Evolutionary conservation across 1,140 invertebrate species (phyloP).

Genomic region (Diabrotica virgifera): DNA sequence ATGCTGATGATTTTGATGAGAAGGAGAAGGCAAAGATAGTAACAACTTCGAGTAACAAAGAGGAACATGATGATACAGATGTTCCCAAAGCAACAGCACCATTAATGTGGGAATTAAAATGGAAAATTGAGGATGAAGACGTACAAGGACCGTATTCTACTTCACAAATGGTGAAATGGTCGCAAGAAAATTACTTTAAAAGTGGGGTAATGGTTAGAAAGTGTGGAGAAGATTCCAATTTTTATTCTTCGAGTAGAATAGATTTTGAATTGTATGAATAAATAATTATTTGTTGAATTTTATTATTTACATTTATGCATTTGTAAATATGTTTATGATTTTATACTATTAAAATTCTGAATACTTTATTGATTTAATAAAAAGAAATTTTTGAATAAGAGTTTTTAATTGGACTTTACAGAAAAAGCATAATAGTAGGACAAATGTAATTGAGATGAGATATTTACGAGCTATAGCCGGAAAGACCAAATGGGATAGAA

Average conservation of each 20-base stretch:
- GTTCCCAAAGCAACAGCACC: slow-evolving; percentile 41
- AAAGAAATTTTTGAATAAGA: neutral
- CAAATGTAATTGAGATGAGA: too few species aligned
- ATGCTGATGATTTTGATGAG: slow-evolving; percentile 85
- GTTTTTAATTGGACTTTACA: too few species aligned
- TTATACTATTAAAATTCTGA: too few species aligned
- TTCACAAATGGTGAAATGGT: slow-evolving; percentile 85
- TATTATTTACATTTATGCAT: neutral
- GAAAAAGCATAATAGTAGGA: too few species aligned
- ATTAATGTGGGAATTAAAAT: slow-evolving; percentile 89
- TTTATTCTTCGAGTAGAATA: slow-evolving; percentile 85
- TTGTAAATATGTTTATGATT: neutral
- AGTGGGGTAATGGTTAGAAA: slow-evolving; percentile 81
- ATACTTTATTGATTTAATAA: too few species aligned
- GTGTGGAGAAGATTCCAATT: slow-evolving; percentile 66
- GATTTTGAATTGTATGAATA: slow-evolving; percentile 85
- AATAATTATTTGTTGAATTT: slow-evolving; percentile 1
- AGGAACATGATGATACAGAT: slow-evolving; percentile 31
- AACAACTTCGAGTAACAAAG: slow-evolving; percentile 31
- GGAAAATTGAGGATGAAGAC: slow-evolving; percentile 74
- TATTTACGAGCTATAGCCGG: too few species aligned
- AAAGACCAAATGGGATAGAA: too few species aligned
- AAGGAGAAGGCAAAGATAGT: slow-evolving; percentile 55
- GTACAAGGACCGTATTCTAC: slow-evolving; percentile 82
- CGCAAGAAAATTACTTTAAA: slow-evolving; percentile 81